Evolutionary conservation across 2,113 vertebrate species (phyloP), one percentile per base, ranked within the genome.

Genomic region (Nerophis lumbriciformis): DNA sequence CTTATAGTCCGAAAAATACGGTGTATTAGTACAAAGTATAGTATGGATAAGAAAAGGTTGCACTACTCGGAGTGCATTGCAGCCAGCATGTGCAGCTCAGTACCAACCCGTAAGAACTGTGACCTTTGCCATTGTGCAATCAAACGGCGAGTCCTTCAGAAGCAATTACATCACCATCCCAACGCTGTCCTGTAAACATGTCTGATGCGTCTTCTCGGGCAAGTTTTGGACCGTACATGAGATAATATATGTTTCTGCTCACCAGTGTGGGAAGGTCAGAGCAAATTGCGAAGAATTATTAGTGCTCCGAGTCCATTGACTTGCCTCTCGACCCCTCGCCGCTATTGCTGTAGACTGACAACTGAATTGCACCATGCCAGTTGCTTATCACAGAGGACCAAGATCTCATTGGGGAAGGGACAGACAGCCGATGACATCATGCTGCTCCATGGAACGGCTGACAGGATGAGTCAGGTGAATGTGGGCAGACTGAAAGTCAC

Each of bases 381-480:
- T 63, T 59, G 54, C 68, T 69, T 78, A 75, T 81, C 59, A 68
- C 28, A 7, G 58, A 75, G 66, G 71, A 75, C 72, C 66, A 70
- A 53, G 47, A 76, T 76, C 72, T 68, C 50, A 39, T 48, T 70
- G 8, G 10, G 55, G 57, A 49, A 59, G 52, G 64, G 59, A 64
- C 65, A 62, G 77, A 58, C 65, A 53, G 61, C 49, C 59, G 68
- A 77, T 82, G 81, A 82, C 83, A 86, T 87, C 86, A 78, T 53
- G 63, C 65, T 49, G 74, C 70, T 81, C 63, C 64, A 69, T 72
- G 65, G 76, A 78, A 78, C 70, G 75, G 80, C 80, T 84, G 78
- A 81, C 76, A 72, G 61, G 52, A 71, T 89, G 88, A 89, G 75
- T 88, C 84, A 85, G 80, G 76, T 81, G 74, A 72, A 75, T 77